Evolutionary conservation across 2,113 vertebrate species (phyloP), one percentile per base, ranked within the genome.

Genomic region (Chaetorhynchus papuensis): DNA sequence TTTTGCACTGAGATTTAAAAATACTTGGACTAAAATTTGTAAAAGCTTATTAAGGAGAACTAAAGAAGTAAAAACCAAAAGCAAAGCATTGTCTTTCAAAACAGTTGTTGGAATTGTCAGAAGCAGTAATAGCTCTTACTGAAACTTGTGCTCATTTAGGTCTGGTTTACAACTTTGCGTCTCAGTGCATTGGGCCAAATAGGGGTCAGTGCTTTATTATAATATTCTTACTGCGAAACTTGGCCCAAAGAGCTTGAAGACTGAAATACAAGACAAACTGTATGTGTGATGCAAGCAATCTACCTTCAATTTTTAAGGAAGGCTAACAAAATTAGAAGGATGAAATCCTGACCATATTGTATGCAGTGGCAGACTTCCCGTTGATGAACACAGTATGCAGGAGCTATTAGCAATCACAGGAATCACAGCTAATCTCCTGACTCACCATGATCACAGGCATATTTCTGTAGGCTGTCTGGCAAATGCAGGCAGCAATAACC

Each of bases 341-440:
- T 85, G 33, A 61, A 87, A 91, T 93, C 42, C 42, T 76, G 61
- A 35, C 70, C 63, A 42, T 64, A 77, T 28, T 80, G 33, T 69
- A 59, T 26, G 37, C 23, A 68, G 49, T 45, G 10, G 31, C 53
- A 91, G 61, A 64, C 28, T 87, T 92, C 49, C 77, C 33, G 5
- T 49, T 91, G 74, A 84, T 35, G 70, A 95, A 91, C 78, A 70
- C 87, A 93, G 75, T 79, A 80, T 72, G 87, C 30, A 80, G 59
- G 50, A 69, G 37, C 39, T 83, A 91, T 83, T 84, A 94, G 24
- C 59, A 95, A 65, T 96, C 44, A 80, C 70, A 91, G 82, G 82
- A 95, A 79, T 91, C 63, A 87, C 71, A 94, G 70, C 42, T 91
- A 91, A 93, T 91, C 89, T 92, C 78, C 74, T 84, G 57, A 35